Base-by-base conservation (phyloP, 2,113 vertebrate species). In the Regulus satrapa region DNA sequence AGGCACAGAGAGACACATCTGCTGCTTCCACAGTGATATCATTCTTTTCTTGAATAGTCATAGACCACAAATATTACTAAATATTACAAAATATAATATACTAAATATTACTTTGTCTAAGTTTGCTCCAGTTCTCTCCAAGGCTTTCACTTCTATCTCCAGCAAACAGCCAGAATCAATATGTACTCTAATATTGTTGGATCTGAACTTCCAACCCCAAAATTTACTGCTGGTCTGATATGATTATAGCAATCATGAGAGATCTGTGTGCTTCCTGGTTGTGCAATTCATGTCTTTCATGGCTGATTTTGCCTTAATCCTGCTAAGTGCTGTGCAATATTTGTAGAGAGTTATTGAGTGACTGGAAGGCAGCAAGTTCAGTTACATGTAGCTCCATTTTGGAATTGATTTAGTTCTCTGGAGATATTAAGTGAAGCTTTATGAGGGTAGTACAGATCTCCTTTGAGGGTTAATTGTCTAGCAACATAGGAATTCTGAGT, bases 101-200 rank as follows among this genome's bases (percentile, higher is more conserved):
- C n/a, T n/a, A 92, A 94, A 51, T 74, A 88, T 63, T 74, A 58
- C n/a, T 83, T 85, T 3, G 3, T 73, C 58, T 85, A 64, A 26
- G 26, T 85, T 88, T 32, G 10, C 34, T 64, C 18, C 38, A 77
- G 12, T 10, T 51, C 26, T n/a, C 54, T 54, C 67, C 3, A 32
- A 63, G 34, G 54, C 59, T 90, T 90, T 86, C 34, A 51, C 7
- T 74, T 90, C 46, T 83, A 40, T 83, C 92, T 93, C 51, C 51
- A 91, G 75, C 55, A 94, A 93, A 88, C 63, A 94, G 10, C 26
- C 51, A 94, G 79, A 80, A 91, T 86, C 91, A 92, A 84, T n/a
- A 88, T 10, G 12, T 28, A 12, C 32, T 80, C 25, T 31, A 71
- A 59, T 55, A 36, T 40, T 5, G 1, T 31, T 36, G 59, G n/a